Conservation (phyloP, 2,113 vertebrate genomes). For the Hemicordylus capensis region DNA sequence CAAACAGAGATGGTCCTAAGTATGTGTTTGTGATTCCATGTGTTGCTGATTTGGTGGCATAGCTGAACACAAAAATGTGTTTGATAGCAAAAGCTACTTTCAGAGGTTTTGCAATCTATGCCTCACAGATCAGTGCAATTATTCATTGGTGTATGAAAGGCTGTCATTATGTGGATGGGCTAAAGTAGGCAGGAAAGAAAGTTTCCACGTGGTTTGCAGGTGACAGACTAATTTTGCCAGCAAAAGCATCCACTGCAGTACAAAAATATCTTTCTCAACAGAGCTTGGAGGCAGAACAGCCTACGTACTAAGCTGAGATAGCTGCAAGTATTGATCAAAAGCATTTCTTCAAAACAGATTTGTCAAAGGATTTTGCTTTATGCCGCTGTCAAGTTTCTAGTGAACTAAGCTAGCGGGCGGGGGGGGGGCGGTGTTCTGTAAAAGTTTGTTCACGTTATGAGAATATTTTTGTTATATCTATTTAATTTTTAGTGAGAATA, state of each 20-base stretch:
- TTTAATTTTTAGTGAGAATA: neutral
- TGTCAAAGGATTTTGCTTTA: conserved; percentile 51
- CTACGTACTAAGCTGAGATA: conserved; percentile 30
- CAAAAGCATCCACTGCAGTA: conserved; percentile 11
- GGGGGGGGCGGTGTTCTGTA: conserved; percentile 23
- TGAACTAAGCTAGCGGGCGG: conserved; percentile 29
- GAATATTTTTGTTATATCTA: conserved; percentile 25
- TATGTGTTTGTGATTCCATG: no score
- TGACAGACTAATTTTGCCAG: conserved; percentile 23
- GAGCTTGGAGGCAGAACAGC: conserved; percentile 36
- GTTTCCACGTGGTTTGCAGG: neutral
- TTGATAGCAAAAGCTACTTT: neutral
- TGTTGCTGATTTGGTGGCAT: no score
- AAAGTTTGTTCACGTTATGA: no score
- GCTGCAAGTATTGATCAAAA: conserved; percentile 50
- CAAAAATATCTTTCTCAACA: conserved; percentile 35
- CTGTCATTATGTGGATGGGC: neutral
- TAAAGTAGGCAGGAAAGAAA: neutral
- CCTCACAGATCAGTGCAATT: neutral
- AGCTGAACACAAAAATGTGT: neutral
- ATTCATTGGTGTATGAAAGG: neutral
- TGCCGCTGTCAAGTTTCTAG: conserved; percentile 30
- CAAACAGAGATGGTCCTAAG: no score
- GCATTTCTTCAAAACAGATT: conserved; percentile 39
- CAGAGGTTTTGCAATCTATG: neutral